Evolutionary conservation across 1,140 invertebrate genomes (phyloP).

Genomic region (Calliopsis andreniformis): DNA sequence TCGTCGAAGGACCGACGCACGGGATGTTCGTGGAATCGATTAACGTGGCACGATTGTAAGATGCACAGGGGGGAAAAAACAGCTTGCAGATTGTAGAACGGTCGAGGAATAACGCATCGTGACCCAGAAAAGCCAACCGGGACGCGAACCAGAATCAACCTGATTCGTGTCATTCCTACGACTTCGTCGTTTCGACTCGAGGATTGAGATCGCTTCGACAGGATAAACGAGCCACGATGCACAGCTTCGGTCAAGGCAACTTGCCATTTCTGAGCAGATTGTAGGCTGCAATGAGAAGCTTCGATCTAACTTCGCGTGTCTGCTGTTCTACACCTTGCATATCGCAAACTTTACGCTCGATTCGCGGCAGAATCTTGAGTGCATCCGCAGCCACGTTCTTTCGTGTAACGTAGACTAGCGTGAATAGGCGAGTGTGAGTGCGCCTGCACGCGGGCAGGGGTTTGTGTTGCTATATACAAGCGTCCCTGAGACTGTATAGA

Average conservation of each 20-base stretch:
- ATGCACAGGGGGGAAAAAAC: background rate
- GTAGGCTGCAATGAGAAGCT: too few relatives aligned
- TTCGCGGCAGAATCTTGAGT: slow-evolving; percentile 2
- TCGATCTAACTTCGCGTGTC: too few relatives aligned
- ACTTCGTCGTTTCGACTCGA: slow-evolving; percentile 41
- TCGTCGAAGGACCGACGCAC: background rate
- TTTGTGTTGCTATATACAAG: too few relatives aligned
- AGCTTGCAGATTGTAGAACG: slow-evolving; percentile 54
- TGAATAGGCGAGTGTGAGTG: background rate
- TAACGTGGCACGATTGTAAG: too few relatives aligned
- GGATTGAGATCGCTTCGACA: slow-evolving; percentile 27
- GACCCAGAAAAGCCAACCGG: slow-evolving; percentile 62
- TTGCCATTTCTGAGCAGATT: too few relatives aligned
- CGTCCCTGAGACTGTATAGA: background rate
- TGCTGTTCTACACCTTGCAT: too few relatives aligned
- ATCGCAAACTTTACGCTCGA: too few relatives aligned
- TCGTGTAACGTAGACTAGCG: too few relatives aligned
- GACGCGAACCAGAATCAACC: slow-evolving; percentile 38
- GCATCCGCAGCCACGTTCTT: slow-evolving; percentile 4
- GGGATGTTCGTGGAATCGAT: too few relatives aligned
- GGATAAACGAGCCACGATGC: too few relatives aligned
- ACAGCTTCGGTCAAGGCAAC: too few relatives aligned
- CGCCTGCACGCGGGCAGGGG: too few relatives aligned
- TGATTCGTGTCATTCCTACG: slow-evolving; percentile 55
- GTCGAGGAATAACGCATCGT: slow-evolving; percentile 47